These are phyloP conservation scores for Trinorchestia longiramus DNA, from an alignment of 1,140 invertebrate species.

Conservation along the genomic window DNA sequence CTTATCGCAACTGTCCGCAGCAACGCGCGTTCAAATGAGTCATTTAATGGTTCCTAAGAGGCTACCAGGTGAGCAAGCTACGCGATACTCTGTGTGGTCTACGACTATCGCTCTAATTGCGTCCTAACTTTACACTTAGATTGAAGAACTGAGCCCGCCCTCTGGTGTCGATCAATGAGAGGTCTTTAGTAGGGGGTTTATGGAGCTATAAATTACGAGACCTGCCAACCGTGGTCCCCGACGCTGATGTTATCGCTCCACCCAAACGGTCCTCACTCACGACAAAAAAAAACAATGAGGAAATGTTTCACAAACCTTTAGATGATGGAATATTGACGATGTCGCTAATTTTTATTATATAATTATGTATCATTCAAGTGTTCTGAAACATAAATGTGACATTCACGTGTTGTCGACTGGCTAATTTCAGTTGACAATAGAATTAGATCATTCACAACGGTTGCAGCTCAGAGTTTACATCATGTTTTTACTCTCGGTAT, in stretches of 20 bases:
- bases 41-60: conserved; percentile 28
- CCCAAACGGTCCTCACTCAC: conserved; percentile 31
- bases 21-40: neutral
- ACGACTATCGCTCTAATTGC: neutral
- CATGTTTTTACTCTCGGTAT: no score
- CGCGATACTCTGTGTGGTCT: neutral
- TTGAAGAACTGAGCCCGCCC: conserved; percentile 35
- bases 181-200: conserved; percentile 34
- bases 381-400: no score
- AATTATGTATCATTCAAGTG: no score
- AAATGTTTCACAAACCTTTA: neutral
- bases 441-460: no score
- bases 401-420: no score
- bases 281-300: neutral
- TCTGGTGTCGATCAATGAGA: conserved; percentile 40
- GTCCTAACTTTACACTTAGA: conserved; percentile 36
- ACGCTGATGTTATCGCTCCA: neutral
- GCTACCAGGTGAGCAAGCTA: conserved; percentile 15
- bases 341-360: neutral
- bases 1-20: neutral
- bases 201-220: conserved; percentile 22
- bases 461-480: no score
- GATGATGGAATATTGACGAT: neutral
- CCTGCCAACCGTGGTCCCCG: neutral
- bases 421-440: no score